phyloP scores from a whole-genome alignment of 2,888 invertebrate genomes.

The Agrotis segetum region DNA sequence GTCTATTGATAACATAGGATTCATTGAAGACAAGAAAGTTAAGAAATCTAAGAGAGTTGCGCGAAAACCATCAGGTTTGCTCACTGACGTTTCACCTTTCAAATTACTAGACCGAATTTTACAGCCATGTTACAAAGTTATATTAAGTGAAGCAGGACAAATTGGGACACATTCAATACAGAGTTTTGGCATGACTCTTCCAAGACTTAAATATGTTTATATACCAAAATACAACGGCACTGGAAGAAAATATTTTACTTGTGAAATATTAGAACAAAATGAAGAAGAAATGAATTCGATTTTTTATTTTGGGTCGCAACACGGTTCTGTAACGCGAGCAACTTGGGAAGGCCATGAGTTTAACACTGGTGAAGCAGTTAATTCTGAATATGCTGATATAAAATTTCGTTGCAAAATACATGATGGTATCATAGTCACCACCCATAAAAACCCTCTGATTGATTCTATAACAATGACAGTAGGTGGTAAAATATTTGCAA shows the following conservation, averaged over 20 bases:
- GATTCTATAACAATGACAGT: conserved; percentile 92
- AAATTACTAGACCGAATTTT: conserved; percentile 91
- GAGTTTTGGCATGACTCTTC: conserved; percentile 81
- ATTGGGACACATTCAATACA: conserved; percentile 84
- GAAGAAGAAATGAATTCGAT: conserved; percentile 77
- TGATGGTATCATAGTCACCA: conserved; percentile 93
- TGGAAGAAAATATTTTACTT: conserved; percentile 84
- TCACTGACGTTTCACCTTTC: conserved; percentile 91
- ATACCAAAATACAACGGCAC: conserved; percentile 74
- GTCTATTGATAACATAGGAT: conserved; percentile 84
- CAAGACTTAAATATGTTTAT: conserved; percentile 79
- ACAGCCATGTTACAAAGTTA: conserved; percentile 92
- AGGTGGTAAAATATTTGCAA: conserved; percentile 94
- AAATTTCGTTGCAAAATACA: conserved; percentile 91
- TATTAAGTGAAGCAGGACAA: conserved; percentile 85
- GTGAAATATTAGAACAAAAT: conserved; percentile 76
- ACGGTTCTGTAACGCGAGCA: conserved; percentile 85
- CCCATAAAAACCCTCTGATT: conserved; percentile 92
- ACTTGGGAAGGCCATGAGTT: conserved; percentile 94
- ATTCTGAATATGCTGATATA: conserved; percentile 90
- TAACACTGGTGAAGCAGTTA: conserved; percentile 91
- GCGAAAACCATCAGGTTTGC: conserved; percentile 91
- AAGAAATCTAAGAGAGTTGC: conserved; percentile 86
- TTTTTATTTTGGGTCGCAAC: conserved; percentile 83
- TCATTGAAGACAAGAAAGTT: conserved; percentile 79